Evolutionary conservation across 2,888 invertebrate species (phyloP), one percentile per base, ranked within the genome.

Genomic region (Caenorhabditis imperialis): DNA sequence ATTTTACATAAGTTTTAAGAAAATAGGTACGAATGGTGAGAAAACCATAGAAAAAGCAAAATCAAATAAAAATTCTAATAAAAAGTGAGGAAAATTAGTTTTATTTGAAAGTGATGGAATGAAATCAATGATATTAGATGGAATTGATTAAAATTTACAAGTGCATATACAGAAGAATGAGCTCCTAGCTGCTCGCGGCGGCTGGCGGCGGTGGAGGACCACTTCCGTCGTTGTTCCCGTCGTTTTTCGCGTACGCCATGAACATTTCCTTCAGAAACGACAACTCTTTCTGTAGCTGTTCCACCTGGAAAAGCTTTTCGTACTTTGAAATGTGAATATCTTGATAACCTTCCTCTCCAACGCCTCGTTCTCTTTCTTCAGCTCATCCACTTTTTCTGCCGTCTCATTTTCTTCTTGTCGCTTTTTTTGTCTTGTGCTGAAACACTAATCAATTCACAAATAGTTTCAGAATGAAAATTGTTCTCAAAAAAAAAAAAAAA

Each of bases 251-350:
- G 58, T 82, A 86, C 1, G 80, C 82, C 30, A 88, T 79, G 42
- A 88, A 84, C 86, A 88, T 88, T 63, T 88, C 88, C 69, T 88
- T 88, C 35, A 88, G 78, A 37, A 88, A 83, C 5, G 76, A 60
- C 38, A 88, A 74, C 62, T 88, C 86, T 38, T 82, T 83, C 53
- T 86, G 81, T 60, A 88, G 76, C 12, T 79, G 76, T 37, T 88
- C 88, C 16, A 86, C 86, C 79, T 84, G 53, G 20, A 14, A 7
- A 2, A 8, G 0, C 20, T 50, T 47, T 42, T 37, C 3, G 12
- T 50, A 35, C 12, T 40, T 65, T 33, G 48, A 27, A 18, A 12
- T 25, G 23, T 16, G 5, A 37, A 10, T 42, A 20, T n/a, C n/a
- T n/a, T 7, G 22, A 35, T n/a, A 27, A 81, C 82, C 71, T 82